A percentile compares a stretch with the other conserved stretches of the same genome.
Conservation (phyloP, 2,797 vertebrate genomes). For the Cynopterus sphinx region DNA sequence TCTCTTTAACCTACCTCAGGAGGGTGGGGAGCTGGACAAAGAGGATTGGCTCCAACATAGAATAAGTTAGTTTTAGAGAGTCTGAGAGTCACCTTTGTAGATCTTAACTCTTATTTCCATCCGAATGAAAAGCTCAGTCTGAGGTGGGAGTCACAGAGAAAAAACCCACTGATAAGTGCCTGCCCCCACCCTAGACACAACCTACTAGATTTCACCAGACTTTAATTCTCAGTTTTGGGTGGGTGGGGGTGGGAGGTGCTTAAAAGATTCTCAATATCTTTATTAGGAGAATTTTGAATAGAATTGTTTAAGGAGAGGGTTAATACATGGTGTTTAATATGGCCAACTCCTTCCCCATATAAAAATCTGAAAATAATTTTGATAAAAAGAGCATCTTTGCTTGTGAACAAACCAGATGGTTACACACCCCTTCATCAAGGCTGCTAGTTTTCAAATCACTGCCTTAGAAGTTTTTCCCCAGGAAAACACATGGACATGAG, state of each 20-base stretch:
- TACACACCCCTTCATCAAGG: constrained; percentile 63
- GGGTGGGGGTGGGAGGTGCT: too few species aligned
- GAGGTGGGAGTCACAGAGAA: neutral
- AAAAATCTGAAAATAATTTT: constrained; percentile 74
- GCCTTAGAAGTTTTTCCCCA: constrained; percentile 70
- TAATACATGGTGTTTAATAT: constrained; percentile 52
- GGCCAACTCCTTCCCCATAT: constrained; percentile 38
- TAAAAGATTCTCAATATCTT: neutral
- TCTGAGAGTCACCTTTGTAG: neutral
- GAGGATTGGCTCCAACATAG: neutral
- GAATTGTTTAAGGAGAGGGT: constrained; percentile 39
- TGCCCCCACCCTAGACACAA: neutral
- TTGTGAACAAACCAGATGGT: constrained; percentile 75
- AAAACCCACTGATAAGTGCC: neutral
- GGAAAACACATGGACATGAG: constrained; percentile 68
- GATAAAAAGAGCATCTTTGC: constrained; percentile 77
- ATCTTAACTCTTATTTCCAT: neutral
- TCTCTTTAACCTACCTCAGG: neutral
- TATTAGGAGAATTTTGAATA: constrained; percentile 34
- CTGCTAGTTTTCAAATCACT: constrained; percentile 59
- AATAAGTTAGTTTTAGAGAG: neutral
- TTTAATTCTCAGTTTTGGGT: neutral
- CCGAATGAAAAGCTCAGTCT: neutral
- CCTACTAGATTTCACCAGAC: neutral
- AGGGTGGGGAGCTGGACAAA: neutral